Evolutionary conservation across 1,140 invertebrate genomes (phyloP), one percentile per base, ranked within the genome.

Genomic region (Geopemphigus sp.): DNA sequence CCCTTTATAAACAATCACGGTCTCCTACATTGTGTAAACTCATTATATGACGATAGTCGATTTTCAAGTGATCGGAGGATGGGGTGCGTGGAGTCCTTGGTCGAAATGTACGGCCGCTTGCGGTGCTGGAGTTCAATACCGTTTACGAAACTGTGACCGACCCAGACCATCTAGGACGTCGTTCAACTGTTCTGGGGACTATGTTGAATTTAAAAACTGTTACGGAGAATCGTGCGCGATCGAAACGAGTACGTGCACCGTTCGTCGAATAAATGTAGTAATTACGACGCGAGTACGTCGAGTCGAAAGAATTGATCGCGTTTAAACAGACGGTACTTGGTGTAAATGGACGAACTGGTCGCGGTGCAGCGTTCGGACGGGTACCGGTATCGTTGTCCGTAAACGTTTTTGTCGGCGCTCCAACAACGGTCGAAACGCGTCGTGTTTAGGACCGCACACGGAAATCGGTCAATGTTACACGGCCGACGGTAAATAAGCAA

Each of bases 201-300:
- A 32, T 3, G 26, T 78, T n/a, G 74, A 78, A 78, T 78, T 61
- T 24, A 78, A 78, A 78, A 50, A 63, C n/a, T 78, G 74, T 78
- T 50, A 17, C 5, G 74, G 74, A 12, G 39, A 61, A 47, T 61
- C 39, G 14, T 78, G 74, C 45, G 14, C 32, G 12, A 15, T 15
- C 5, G n/a, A 78, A n/a, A 78, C 22, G 5, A 29, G 74, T 78
- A 78, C 14, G 6, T 10, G 61, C 11, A n/a, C 3, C 8, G 32
- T 8, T 8, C 32, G 32, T 39, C 32, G 3, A n/a, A n/a, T n/a
- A n/a, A n/a, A n/a, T n/a, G n/a, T n/a, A n/a, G n/a, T n/a, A n/a
- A n/a, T n/a, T n/a, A n/a, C n/a, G n/a, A n/a, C n/a, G n/a, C n/a
- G n/a, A n/a, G n/a, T n/a, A n/a, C n/a, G n/a, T n/a, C n/a, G n/a